These are phyloP conservation scores for Columba janthina DNA, from an alignment of 2,113 vertebrate genomes.

Conservation along the genomic window DNA sequence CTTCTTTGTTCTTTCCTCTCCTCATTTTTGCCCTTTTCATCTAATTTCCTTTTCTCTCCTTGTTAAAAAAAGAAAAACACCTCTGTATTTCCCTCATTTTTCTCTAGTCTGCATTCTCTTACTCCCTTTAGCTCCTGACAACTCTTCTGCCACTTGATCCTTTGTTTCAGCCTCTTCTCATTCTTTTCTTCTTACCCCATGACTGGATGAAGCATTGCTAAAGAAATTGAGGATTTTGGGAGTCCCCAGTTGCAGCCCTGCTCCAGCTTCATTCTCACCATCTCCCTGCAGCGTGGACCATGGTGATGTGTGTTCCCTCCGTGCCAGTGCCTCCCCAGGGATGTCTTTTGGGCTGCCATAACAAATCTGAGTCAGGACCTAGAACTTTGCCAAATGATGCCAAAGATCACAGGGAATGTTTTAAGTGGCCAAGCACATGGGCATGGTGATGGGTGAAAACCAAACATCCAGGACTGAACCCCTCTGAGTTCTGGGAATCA, in stretches of 20 bases:
- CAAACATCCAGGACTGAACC: background rate
- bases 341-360: background rate
- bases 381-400: background rate
- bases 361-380: background rate
- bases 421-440: background rate
- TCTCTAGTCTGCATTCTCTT: background rate
- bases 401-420: fast-evolving
- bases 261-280: background rate
- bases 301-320: background rate
- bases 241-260: background rate
- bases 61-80: background rate
- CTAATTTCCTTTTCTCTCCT: background rate
- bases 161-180: background rate
- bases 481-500: background rate
- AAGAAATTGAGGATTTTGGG: background rate
- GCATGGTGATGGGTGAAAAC: background rate
- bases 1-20: background rate
- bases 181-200: background rate
- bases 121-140: background rate
- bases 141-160: background rate
- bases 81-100: background rate
- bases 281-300: background rate
- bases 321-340: background rate
- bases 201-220: background rate
- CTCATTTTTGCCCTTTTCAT: background rate